Evolutionary conservation across 2,797 vertebrate genomes (phyloP).

Genomic region (Sebastes vulpes): DNA sequence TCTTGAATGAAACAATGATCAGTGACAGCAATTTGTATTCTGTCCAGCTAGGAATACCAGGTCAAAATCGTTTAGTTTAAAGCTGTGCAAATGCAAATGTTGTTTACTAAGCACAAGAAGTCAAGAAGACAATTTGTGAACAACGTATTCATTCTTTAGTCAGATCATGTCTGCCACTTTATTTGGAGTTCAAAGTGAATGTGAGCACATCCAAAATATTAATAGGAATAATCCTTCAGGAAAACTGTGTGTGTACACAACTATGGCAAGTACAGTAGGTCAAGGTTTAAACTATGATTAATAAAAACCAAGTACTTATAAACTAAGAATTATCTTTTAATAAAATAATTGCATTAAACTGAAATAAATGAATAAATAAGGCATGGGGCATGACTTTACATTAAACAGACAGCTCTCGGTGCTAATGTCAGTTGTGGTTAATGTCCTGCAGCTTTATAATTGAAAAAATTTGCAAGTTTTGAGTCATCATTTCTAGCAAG

Average conservation of each 20-base stretch:
- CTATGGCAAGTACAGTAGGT: not conserved
- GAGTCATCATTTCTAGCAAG: slow-evolving; percentile 29
- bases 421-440: slow-evolving; percentile 29
- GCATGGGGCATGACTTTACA: not conserved
- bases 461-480: slow-evolving; percentile 24
- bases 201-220: not conserved
- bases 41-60: not conserved
- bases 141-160: not conserved
- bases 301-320: not conserved
- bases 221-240: not conserved
- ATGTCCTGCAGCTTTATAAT: slow-evolving; percentile 24
- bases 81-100: not conserved
- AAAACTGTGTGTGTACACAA: not conserved
- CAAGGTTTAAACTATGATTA: not conserved
- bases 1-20: not conserved
- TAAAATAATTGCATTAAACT: not conserved
- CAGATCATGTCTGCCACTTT: not conserved
- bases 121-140: not conserved
- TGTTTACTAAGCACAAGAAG: slow-evolving; percentile 1
- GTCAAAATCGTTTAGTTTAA: slow-evolving; percentile 3
- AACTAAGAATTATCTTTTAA: not conserved
- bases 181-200: not conserved
- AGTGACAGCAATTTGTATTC: slow-evolving; percentile 8
- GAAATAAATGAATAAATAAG: not conserved
- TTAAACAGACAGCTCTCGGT: slow-evolving; percentile 10